Base-by-base conservation (phyloP, 1,140 invertebrate genomes). In the Cotesia vestalis region DNA sequence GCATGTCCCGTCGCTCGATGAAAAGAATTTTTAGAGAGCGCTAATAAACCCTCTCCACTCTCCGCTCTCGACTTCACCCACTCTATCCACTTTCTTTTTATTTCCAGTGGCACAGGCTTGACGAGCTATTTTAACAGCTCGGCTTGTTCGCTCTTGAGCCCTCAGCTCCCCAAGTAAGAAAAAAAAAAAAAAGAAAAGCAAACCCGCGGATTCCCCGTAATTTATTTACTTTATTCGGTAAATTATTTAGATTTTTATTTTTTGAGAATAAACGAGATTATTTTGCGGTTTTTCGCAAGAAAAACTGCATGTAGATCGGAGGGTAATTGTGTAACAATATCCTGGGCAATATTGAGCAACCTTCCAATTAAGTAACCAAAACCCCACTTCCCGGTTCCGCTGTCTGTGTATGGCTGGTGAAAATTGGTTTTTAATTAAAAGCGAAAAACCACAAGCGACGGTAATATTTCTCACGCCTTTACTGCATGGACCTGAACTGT, bases 11-110 rank as follows among this genome's bases (percentile, higher is more conserved):
- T 78, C 80, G 80, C 78, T 78, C 78, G 82, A 86, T 86, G 84
- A 86, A 87, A 87, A 87, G 85, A 87, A 87, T 87, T 87, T 80
- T 76, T 80, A 86, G 74, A 73, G 75, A 80, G 81, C 80, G 84
- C 84, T 87, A 87, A 87, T 87, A 87, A 87, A 87, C 85, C 85
- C 40, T 46, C 40, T 46, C 40, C 40, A 46, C 38, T 40, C 38
- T 40, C 38, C 64, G 9, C 64, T 11, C 46, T 6, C 5, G 17
- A 61, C 69, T 9, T 34, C 40, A 62, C 59, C 20, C 60, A 51
- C 62, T 51, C 14, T 57, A 38, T 35, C 36, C n/a, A n/a, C 68
- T 66, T 73, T 68, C 11, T 20, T 64, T 72, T 17, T 51, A 67
- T n/a, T 52, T 35, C 66, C 64, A 53, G 27, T 38, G 38, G 71